phyloP scores from a whole-genome alignment of 2,888 invertebrate species.

The Dasysyrphus albostriatus region DNA sequence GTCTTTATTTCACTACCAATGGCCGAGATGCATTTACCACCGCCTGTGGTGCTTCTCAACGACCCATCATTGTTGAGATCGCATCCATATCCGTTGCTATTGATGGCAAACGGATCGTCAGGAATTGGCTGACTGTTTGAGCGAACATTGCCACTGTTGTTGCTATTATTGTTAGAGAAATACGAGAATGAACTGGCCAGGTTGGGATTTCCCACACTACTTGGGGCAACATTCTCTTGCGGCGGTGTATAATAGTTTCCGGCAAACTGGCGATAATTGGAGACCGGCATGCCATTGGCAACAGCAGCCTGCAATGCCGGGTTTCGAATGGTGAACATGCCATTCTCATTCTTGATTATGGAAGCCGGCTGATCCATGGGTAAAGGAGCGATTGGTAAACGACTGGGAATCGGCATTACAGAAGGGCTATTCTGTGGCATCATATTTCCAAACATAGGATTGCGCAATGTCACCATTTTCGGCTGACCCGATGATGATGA shows the following conservation, averaged over 20 bases:
- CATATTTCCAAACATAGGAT: slow-evolving; percentile 87
- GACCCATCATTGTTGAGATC: slow-evolving; percentile 56
- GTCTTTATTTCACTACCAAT: slow-evolving; percentile 83
- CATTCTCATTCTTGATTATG: slow-evolving; percentile 89
- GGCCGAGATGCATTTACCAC: slow-evolving; percentile 81
- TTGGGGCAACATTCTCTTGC: slow-evolving; percentile 81
- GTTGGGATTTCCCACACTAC: slow-evolving; percentile 41
- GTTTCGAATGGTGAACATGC: slow-evolving; percentile 94
- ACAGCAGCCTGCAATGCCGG: slow-evolving; percentile 85
- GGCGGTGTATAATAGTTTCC: slow-evolving; percentile 82
- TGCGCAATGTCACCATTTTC: slow-evolving; percentile 91
- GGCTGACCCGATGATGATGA: slow-evolving; percentile 78
- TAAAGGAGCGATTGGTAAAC: slow-evolving; percentile 77
- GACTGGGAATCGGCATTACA: slow-evolving; percentile 49
- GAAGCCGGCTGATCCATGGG: slow-evolving; percentile 86
- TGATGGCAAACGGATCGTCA: slow-evolving; percentile 66
- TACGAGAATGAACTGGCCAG: slow-evolving; percentile 79
- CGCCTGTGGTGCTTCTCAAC: slow-evolving; percentile 35
- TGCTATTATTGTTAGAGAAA: slow-evolving; percentile 55
- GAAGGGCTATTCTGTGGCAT: slow-evolving; percentile 58
- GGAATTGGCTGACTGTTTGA: slow-evolving; percentile 78
- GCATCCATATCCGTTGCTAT: slow-evolving; percentile 63
- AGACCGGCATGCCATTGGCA: slow-evolving; percentile 81
- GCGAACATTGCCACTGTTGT: slow-evolving; percentile 79
- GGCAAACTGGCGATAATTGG: slow-evolving; percentile 81